Conservation (phyloP, 2,113 vertebrate species). For the Percina caprodes region DNA sequence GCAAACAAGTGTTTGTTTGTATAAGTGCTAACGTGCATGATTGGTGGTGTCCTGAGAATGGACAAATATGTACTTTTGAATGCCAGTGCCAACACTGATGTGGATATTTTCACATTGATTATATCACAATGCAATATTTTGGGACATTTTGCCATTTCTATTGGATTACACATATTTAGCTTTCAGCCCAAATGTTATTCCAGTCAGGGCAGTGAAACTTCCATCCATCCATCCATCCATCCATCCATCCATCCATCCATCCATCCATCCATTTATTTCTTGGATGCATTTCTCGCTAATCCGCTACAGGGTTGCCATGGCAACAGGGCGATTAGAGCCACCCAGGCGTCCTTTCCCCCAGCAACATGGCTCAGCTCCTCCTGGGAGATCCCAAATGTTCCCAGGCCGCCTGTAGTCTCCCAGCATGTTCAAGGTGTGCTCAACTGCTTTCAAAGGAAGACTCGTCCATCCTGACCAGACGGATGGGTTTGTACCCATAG, state of each 20-base stretch:
- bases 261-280: not conserved
- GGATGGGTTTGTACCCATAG: not conserved
- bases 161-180: not conserved
- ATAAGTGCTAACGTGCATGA: slow-evolving; percentile 25
- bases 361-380: not conserved
- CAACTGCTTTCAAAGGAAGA: not conserved
- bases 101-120: not conserved
- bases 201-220: not conserved
- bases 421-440: not conserved
- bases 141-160: not conserved
- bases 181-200: not conserved
- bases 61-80: slow-evolving; percentile 2
- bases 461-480: not conserved
- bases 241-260: not conserved
- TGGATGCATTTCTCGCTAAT: not conserved
- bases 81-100: not conserved
- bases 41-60: not conserved
- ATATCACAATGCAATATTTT: not conserved
- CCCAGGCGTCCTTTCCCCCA: slow-evolving; percentile 7
- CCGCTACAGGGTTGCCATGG: slow-evolving; percentile 31
- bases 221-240: slow-evolving; percentile 1
- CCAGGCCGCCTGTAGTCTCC: not conserved
- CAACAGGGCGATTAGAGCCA: slow-evolving; percentile 36
- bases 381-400: slow-evolving; percentile 24
- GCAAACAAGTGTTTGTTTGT: slow-evolving; percentile 21